phyloP scores from a whole-genome alignment of 2,888 invertebrate species.

The Meloe dianella region DNA sequence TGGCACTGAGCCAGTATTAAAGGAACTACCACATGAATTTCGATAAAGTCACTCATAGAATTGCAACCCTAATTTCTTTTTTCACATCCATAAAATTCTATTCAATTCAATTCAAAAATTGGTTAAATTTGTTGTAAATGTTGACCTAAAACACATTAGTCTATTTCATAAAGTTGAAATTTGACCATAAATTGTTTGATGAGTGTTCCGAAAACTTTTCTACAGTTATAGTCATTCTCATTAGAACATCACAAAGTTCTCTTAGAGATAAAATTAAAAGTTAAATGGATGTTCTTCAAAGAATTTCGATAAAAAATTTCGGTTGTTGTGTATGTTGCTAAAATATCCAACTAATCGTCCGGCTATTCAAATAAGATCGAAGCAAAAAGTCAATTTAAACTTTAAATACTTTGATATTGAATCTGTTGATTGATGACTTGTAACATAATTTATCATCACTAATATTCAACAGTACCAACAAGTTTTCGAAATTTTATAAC shows the following conservation, averaged over 20 bases:
- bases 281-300: background rate
- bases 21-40: slow-evolving; percentile 10
- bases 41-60: slow-evolving; percentile 9
- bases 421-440: slow-evolving; percentile 44
- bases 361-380: slow-evolving; percentile 28
- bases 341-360: slow-evolving; percentile 14
- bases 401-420: slow-evolving; percentile 43
- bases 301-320: background rate
- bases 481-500: slow-evolving; percentile 29
- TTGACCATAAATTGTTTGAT: background rate
- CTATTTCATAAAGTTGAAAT: background rate
- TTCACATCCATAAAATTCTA: background rate
- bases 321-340: background rate
- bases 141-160: background rate
- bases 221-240: background rate
- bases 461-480: slow-evolving; percentile 36
- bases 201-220: background rate
- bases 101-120: background rate
- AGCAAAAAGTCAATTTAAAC: slow-evolving; percentile 42
- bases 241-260: background rate
- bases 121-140: background rate
- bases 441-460: slow-evolving; percentile 43
- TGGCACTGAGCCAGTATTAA: slow-evolving; percentile 9
- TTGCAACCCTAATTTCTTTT: slow-evolving; percentile 1
- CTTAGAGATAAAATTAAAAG: background rate